These are phyloP conservation scores for Geothlypis trichas DNA, from an alignment of 2,113 vertebrate species.

Conservation along the genomic window DNA sequence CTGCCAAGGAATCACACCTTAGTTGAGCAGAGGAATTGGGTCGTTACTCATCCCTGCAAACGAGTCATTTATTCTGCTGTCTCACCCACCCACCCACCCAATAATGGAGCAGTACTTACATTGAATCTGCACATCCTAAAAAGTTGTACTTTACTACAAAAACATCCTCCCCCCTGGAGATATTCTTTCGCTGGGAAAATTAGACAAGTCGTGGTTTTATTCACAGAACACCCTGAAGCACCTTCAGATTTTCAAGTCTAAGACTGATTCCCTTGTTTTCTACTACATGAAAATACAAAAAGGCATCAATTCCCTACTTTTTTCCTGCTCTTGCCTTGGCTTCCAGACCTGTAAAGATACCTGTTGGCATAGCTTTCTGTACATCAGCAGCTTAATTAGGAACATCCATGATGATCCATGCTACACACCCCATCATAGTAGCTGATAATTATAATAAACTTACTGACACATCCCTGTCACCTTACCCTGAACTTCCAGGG, in stretches of 20 bases:
- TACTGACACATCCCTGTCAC: neutral
- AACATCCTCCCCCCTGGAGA: neutral
- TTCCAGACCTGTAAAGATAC: neutral
- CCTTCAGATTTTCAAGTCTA: neutral
- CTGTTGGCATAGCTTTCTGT: neutral
- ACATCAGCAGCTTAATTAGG: neutral
- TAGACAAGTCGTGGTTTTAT: neutral
- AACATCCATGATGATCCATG: neutral
- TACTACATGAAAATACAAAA: neutral
- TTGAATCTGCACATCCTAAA: neutral
- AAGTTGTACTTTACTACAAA: neutral
- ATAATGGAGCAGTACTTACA: neutral
- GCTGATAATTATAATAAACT: neutral
- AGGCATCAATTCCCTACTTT: neutral
- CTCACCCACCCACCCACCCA: slow-evolving; percentile 6
- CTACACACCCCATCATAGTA: neutral
- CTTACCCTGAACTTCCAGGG: neutral
- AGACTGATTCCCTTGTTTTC: neutral
- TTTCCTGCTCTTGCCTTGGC: neutral
- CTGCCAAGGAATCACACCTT: slow-evolving; percentile 36
- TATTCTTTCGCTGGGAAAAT: neutral
- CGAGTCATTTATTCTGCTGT: neutral
- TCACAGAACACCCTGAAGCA: neutral
- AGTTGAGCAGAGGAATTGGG: slow-evolving; percentile 1
- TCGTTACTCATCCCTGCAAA: slow-evolving; percentile 12